Evolutionary conservation across 2,113 vertebrate genomes (phyloP), one percentile per base, ranked within the genome.

Genomic region (Oenanthe melanoleuca): DNA sequence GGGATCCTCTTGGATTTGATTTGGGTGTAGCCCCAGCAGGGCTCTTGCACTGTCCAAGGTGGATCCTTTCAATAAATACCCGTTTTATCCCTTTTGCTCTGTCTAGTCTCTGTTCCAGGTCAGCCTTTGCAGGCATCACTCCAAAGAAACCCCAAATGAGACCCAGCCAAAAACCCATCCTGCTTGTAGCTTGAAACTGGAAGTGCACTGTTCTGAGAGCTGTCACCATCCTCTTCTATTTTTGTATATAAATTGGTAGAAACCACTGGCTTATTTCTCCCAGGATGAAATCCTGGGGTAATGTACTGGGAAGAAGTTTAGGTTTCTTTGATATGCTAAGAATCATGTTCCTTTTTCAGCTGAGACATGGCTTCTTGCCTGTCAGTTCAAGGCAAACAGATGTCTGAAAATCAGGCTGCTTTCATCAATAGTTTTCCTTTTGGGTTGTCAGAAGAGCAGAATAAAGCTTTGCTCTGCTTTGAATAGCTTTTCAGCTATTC

Each of bases 341-440:
- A 34, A 53, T 22, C 1, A 1, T 61, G 38, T 59, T 89, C 34
- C 31, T 73, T 37, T 60, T 79, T 81, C 4, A 12, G 79, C 34
- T 74, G 44, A 81, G 77, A 44, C 42, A 1, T 25, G 20, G 52
- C 57, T 91, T 55, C 65, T 64, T 60, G 37, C 8, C 1, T 87
- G 77, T 95, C 91, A 63, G 70, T 79, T 82, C 80, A 95, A 85
- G 87, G 83, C 65, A 87, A 72, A 56, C 53, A 92, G 60, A 63
- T 89, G 65, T 72, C 84, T 81, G 84, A 65, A 95, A 93, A 71
- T 57, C 42, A 49, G n/a, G 21, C 50, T 71, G 19, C 61, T 81
- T 79, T 72, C 70, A 38, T 40, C 20, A 14, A 20, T 44, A 0
- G 29, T 90, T 92, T 70, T 78, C 23, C 25, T 84, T 81, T 42